phyloP scores from a whole-genome alignment of 2,113 vertebrate species.

The Bujurquina vittata region DNA sequence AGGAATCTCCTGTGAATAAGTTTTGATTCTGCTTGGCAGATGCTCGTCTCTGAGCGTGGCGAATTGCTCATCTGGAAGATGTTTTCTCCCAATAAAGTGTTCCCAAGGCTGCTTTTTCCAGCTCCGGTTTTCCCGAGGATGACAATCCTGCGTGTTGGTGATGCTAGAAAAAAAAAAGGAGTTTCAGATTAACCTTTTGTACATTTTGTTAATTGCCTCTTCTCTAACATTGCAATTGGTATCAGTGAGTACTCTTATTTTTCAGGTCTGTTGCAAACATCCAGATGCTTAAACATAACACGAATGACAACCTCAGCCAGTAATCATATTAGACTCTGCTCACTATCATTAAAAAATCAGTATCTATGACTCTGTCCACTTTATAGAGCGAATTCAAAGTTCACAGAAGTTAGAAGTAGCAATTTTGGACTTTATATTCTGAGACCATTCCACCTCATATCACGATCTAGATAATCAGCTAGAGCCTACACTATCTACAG shows the following conservation, averaged over 20 bases:
- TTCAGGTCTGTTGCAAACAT: background rate
- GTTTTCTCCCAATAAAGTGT: background rate
- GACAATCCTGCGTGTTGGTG: background rate
- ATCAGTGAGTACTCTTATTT: rapidly evolving
- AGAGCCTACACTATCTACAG: background rate
- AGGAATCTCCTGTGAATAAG: background rate
- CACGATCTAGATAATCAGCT: background rate
- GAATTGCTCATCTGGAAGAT: background rate
- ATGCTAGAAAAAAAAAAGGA: background rate
- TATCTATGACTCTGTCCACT: background rate
- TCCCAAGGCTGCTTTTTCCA: slow-evolving; percentile 32
- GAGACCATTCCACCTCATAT: background rate
- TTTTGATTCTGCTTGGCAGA: background rate
- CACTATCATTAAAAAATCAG: background rate
- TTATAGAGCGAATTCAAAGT: background rate
- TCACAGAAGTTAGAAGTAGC: background rate
- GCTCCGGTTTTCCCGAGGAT: slow-evolving; percentile 26
- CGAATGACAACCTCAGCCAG: background rate
- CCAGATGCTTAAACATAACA: rapidly evolving
- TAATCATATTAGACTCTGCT: background rate
- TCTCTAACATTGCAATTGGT: background rate
- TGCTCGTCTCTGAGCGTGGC: background rate
- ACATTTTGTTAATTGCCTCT: rapidly evolving
- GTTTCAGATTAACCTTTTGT: background rate
- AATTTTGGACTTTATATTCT: rapidly evolving